Evolutionary conservation across 2,888 invertebrate genomes (phyloP), one percentile per base, ranked within the genome.

Genomic region (Charanyca ferruginea): DNA sequence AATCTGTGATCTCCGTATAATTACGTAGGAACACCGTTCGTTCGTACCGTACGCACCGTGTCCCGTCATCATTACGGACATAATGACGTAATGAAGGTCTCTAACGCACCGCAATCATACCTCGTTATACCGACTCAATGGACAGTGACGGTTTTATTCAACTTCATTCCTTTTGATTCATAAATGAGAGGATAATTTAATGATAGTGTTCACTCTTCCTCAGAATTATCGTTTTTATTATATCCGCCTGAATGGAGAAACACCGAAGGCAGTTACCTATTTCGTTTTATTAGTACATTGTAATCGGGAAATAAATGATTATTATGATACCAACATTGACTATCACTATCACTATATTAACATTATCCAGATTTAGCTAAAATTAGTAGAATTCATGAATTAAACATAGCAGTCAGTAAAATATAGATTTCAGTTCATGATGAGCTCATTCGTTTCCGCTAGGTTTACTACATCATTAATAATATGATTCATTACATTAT

Each of bases 21-120:
- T 83, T 75, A 78, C 75, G 69, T 66, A 67, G 75, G 62, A 59
- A 74, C 69, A 63, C 51, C 28, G 74, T 55, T 66, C 67, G 49
- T 47, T 66, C 51, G 66, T 66, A 70, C 66, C 66, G 57, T 73
- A 53, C 66, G 58, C 45, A 42, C 48, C 45, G 54, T 47, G 45
- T 59, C 38, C 61, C 61, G 57, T 64, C 70, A 68, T 85, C 83
- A 86, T 88, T 87, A 87, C 67, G 75, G 62, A 76, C 78, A 80
- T 90, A 89, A 90, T 89, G 88, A 87, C 79, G 85, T 87, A 87
- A 90, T 91, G 86, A 89, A 78, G 83, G 78, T 73, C 79, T 73
- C 81, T 74, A 79, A 77, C 67, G 72, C 79, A 58, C 71, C 63
- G 60, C 74, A 85, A 87, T 87, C 83, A 87, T 84, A 87, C 77